A percentile compares a stretch with the other conserved stretches of the same genome.
Conservation (phyloP, 2,888 invertebrate species). For the Volucella inanis region DNA sequence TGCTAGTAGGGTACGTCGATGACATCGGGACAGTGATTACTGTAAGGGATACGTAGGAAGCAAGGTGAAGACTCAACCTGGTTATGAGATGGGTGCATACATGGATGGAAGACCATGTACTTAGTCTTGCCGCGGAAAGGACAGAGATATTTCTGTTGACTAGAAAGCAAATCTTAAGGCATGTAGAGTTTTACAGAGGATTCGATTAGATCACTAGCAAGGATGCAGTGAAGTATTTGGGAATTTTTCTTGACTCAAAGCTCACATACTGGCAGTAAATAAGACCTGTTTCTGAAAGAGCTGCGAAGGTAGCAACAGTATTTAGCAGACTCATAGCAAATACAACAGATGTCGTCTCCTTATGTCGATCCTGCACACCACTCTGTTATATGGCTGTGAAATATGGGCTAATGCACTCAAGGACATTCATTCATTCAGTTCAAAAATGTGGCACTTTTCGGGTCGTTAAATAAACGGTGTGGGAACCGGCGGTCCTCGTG, state of each 20-base stretch:
- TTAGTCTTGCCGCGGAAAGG: background rate
- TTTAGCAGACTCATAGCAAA: conserved; percentile 75
- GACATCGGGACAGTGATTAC: conserved; percentile 1
- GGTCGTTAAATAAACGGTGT: too few species aligned
- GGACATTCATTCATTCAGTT: too few species aligned
- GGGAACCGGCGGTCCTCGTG: too few species aligned
- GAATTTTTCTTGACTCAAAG: conserved; percentile 66
- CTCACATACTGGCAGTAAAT: conserved; percentile 69
- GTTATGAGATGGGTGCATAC: background rate
- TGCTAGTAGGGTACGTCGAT: too few species aligned
- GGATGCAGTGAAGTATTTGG: conserved; percentile 65
- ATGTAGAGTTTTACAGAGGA: background rate
- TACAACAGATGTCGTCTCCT: conserved; percentile 42
- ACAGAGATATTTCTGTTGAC: background rate
- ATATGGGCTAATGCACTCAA: too few species aligned
- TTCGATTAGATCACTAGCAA: background rate
- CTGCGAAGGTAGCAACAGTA: conserved; percentile 43
- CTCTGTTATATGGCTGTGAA: background rate
- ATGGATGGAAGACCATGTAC: background rate
- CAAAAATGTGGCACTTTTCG: too few species aligned
- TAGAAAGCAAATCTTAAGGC: background rate
- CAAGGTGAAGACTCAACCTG: background rate
- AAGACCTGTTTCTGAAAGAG: conserved; percentile 56
- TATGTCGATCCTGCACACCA: background rate
- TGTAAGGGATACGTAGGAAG: background rate